Conservation (phyloP, 2,797 vertebrate genomes). For the Pantherophis vulpinus region DNA sequence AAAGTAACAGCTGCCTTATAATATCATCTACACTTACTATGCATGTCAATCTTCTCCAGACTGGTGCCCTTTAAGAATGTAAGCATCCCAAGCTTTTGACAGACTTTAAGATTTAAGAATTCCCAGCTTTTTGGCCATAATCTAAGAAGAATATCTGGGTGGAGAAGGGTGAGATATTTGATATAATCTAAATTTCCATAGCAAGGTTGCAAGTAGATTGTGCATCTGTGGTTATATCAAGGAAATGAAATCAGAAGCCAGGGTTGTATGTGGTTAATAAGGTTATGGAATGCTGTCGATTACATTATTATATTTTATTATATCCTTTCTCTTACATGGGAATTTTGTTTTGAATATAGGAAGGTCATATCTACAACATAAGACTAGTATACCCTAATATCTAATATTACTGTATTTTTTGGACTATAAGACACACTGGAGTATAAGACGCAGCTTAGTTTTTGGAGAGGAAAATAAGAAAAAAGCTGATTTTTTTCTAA, state of each 20-base stretch:
- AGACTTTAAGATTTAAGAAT: neutral
- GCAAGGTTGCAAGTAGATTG: neutral
- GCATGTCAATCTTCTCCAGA: neutral
- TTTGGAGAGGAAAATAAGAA: no score
- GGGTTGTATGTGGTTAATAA: neutral
- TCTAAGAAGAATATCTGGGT: neutral
- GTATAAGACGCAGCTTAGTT: no score
- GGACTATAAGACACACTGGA: no score
- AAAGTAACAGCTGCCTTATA: neutral
- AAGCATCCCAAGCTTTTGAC: neutral
- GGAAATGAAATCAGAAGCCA: neutral
- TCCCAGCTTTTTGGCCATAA: neutral
- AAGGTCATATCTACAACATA: neutral
- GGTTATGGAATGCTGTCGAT: neutral
- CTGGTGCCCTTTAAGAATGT: neutral
- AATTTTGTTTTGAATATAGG: neutral
- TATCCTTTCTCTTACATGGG: neutral
- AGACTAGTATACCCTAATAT: neutral
- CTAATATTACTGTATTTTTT: neutral
- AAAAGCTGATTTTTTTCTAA: no score
- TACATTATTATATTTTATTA: neutral
- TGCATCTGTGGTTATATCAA: rapidly evolving
- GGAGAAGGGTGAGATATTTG: neutral
- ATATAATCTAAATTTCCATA: neutral
- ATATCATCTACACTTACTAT: neutral